These are phyloP conservation scores for Tromatobia lineatoria DNA, from an alignment of 2,888 invertebrate species.

Conservation along the genomic window DNA sequence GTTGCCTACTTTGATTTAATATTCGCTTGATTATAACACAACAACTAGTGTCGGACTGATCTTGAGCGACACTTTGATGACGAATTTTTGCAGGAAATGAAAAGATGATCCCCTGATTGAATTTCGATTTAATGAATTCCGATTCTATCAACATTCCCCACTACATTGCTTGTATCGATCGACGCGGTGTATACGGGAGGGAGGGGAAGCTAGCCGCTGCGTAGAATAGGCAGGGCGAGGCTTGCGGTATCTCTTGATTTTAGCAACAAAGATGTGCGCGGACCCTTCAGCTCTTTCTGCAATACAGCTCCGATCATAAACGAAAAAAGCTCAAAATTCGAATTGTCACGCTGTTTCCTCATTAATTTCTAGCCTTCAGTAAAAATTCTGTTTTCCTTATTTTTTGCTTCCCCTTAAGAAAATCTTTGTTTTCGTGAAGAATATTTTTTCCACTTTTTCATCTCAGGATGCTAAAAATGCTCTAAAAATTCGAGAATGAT, in stretches of 20 bases:
- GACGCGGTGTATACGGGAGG: constrained; percentile 2
- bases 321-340: not conserved
- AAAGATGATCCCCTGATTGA: not conserved
- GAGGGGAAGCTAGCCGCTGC: constrained; percentile 20
- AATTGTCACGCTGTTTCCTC: too few relatives aligned
- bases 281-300: not conserved
- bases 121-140: constrained; percentile 27
- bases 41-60: too few relatives aligned
- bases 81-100: not conserved
- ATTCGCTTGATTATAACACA: not conserved
- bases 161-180: constrained; percentile 28
- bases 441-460: too few relatives aligned
- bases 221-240: constrained; percentile 31
- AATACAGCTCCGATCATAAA: not conserved
- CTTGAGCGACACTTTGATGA: not conserved
- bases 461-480: too few relatives aligned
- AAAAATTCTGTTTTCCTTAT: too few relatives aligned
- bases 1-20: not conserved
- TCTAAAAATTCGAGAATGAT: too few relatives aligned
- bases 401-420: too few relatives aligned
- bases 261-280: constrained; percentile 15
- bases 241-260: constrained; percentile 25
- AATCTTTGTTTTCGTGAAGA: too few relatives aligned
- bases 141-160: constrained; percentile 23
- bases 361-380: too few relatives aligned